Percentiles rank a stretch among this genome's conserved stretches.
Evolutionary conservation across 2,113 vertebrate species (phyloP).

Genomic region (Prunella fulvescens): DNA sequence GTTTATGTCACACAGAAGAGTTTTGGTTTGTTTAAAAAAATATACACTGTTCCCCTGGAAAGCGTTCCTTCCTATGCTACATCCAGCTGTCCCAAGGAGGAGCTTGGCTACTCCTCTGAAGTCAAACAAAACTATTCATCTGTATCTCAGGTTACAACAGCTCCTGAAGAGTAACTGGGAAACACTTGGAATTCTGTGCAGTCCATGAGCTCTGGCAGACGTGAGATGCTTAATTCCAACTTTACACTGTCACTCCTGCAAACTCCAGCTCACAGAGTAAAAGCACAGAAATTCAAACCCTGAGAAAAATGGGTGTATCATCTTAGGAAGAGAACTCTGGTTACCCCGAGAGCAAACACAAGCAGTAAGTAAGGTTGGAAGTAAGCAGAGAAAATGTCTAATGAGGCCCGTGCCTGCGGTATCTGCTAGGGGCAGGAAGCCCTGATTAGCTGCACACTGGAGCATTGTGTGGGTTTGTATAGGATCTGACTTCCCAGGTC

Average conservation of each 20-base stretch:
- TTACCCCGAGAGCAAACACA: background rate
- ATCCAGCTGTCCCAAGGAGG: conserved; percentile 10
- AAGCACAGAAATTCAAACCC: background rate
- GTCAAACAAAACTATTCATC: background rate
- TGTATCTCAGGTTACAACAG: background rate
- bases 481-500: conserved; percentile 24
- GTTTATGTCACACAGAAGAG: background rate
- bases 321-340: background rate
- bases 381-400: background rate
- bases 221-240: background rate
- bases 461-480: conserved; percentile 45
- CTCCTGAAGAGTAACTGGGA: background rate
- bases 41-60: conserved; percentile 1
- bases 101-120: background rate
- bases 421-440: conserved; percentile 45
- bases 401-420: background rate
- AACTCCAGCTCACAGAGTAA: background rate
- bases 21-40: conserved; percentile 25
- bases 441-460: conserved; percentile 50
- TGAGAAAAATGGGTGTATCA: background rate
- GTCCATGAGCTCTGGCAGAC: background rate
- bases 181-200: background rate
- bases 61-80: background rate
- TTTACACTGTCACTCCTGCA: accelerated
- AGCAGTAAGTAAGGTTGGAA: background rate